A percentile compares a stretch with the other conserved stretches of the same genome.
Evolutionary conservation across 2,797 vertebrate species (phyloP).

Genomic region (Miichthys miiuy): DNA sequence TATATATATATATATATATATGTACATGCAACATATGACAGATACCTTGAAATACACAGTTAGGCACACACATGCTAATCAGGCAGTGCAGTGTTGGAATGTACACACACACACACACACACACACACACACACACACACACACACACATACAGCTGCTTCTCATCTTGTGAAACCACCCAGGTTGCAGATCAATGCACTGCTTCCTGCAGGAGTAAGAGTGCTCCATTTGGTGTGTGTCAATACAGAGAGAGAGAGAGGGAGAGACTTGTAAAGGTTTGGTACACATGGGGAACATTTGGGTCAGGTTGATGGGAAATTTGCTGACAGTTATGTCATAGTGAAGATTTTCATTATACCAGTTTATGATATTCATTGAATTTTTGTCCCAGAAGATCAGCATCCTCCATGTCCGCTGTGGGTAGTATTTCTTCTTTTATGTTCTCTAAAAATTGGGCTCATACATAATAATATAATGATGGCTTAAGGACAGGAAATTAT

Average conservation of each 20-base stretch:
- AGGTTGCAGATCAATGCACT: slow-evolving; percentile 61
- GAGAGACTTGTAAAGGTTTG: not conserved
- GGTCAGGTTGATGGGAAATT: slow-evolving; percentile 4
- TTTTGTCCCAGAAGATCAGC: not conserved
- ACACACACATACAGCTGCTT: slow-evolving; percentile 36
- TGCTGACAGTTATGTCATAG: not conserved
- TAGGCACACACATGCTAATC: slow-evolving; percentile 25
- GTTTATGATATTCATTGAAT: not conserved
- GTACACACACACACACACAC: not conserved
- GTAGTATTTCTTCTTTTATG: not conserved
- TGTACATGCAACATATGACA: slow-evolving; percentile 18
- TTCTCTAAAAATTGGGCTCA: not conserved
- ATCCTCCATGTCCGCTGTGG: not conserved
- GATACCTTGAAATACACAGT: not conserved
- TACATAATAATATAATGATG: not conserved
- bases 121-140: slow-evolving; percentile 2
- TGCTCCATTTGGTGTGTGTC: slow-evolving; percentile 18
- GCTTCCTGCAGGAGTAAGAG: slow-evolving; percentile 58
- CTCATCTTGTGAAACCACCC: slow-evolving; percentile 53
- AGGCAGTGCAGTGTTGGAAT: slow-evolving; percentile 27
- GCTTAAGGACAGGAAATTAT: not conserved
- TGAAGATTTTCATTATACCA: slow-evolving; percentile 4
- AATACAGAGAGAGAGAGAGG: not conserved
- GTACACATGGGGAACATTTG: slow-evolving; percentile 9
- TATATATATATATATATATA: not conserved